A percentile compares a stretch with the other conserved stretches of the same genome.
Conservation (phyloP, 1,140 invertebrate species). For the Camponotus vicinus region DNA sequence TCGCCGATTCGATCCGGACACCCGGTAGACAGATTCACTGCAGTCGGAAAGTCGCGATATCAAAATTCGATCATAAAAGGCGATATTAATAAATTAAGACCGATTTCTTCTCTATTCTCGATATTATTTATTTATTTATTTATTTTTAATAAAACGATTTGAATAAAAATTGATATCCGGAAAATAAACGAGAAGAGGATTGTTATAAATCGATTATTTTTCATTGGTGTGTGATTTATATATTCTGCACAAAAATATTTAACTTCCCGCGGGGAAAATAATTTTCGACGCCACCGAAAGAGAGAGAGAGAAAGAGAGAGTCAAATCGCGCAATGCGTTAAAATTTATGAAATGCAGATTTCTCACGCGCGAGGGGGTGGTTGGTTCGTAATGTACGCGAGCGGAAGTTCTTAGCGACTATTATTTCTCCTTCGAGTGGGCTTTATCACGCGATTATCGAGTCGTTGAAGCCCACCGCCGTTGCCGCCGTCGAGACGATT, state of each 20-base stretch:
- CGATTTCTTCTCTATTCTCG: background rate
- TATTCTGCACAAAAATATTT: conserved; percentile 25
- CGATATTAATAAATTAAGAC: too few species aligned
- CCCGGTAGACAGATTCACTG: conserved; percentile 52
- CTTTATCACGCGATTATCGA: conserved; percentile 59
- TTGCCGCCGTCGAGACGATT: conserved; percentile 44
- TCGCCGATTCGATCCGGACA: conserved; percentile 60
- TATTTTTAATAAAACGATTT: background rate
- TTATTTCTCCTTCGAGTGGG: conserved; percentile 59
- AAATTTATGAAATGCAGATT: conserved; percentile 63
- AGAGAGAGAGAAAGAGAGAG: conserved; percentile 9
- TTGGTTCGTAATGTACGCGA: conserved; percentile 44
- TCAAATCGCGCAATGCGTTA: background rate
- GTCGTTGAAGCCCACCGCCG: conserved; percentile 42
- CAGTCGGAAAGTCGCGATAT: background rate
- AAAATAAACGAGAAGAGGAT: background rate
- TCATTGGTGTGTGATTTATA: background rate
- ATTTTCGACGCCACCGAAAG: background rate
- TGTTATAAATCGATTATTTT: background rate
- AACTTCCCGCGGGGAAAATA: conserved; percentile 8
- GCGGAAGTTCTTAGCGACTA: conserved; percentile 58
- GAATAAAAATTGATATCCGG: background rate
- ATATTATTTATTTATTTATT: background rate
- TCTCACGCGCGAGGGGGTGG: background rate
- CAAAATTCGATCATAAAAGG: background rate